A percentile compares a stretch with the other conserved stretches of the same genome.
Evolutionary conservation across 2,113 vertebrate species (phyloP).

Genomic region (Nothocercus nigrocapillus): DNA sequence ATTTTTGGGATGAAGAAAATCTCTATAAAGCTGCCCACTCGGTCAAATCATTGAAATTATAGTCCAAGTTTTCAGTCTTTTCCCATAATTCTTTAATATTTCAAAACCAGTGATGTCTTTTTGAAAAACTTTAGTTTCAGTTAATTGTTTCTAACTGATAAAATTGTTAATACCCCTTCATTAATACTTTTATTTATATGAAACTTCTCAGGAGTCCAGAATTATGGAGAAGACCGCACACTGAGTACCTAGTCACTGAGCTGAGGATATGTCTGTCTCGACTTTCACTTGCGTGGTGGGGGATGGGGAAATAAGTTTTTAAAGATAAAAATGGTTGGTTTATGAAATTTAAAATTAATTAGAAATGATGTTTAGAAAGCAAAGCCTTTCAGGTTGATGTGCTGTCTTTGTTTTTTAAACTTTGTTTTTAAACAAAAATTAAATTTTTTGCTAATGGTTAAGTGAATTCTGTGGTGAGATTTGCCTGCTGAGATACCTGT

Average conservation of each 20-base stretch:
- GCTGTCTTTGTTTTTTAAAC: constrained; percentile 46
- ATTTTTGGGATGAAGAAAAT: constrained; percentile 62
- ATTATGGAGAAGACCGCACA: not conserved
- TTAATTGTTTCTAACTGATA: not conserved
- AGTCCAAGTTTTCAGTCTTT: constrained; percentile 45
- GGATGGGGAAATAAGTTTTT: not conserved
- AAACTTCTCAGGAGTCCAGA: constrained; percentile 20
- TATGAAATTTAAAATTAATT: not conserved
- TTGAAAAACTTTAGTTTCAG: not conserved
- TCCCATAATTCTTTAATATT: constrained; percentile 50
- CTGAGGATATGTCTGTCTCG: not conserved
- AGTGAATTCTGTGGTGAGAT: not conserved
- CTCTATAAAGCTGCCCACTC: not conserved
- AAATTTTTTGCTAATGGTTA: constrained; percentile 48
- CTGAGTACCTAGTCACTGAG: not conserved
- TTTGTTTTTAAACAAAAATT: constrained; percentile 39
- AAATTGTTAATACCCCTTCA: not conserved
- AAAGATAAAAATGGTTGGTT: not conserved
- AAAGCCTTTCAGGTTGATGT: not conserved
- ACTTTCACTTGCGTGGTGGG: not conserved
- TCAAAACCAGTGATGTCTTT: constrained; percentile 34
- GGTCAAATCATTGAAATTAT: constrained; percentile 10
- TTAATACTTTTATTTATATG: constrained; percentile 2
- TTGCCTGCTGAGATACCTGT: not conserved
- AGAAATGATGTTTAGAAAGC: not conserved